phyloP scores from a whole-genome alignment of 2,113 vertebrate species.

The Ailurus styani region DNA sequence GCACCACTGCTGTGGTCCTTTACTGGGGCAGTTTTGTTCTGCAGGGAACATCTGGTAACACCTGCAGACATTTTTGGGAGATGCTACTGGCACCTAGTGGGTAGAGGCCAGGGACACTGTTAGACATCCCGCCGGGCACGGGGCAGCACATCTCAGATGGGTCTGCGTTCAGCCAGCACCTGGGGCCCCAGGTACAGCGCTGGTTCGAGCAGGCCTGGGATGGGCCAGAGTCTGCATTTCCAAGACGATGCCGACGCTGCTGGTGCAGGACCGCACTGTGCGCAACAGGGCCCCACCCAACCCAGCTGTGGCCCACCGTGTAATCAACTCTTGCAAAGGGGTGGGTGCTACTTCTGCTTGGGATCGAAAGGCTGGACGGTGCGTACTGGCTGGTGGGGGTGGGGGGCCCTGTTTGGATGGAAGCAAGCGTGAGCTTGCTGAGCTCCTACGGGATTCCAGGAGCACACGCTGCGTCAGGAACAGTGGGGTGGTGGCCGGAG shows the following conservation, averaged over 20 bases:
- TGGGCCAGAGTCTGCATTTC: background rate
- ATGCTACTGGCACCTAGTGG: background rate
- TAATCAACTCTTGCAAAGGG: rapidly evolving
- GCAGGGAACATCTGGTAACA: background rate
- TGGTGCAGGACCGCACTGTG: background rate
- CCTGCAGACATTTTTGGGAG: background rate
- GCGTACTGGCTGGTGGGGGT: background rate
- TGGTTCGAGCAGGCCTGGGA: background rate
- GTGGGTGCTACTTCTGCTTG: background rate
- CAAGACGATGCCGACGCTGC: rapidly evolving
- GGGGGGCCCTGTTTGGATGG: background rate
- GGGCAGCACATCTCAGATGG: rapidly evolving
- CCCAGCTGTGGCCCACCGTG: background rate
- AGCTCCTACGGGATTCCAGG: background rate
- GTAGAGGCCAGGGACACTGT: background rate
- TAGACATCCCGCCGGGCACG: too few relatives aligned
- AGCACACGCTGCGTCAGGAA: background rate
- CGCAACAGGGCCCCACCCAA: background rate
- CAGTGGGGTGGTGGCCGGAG: background rate
- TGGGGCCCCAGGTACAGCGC: rapidly evolving
- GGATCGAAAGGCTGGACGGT: background rate
- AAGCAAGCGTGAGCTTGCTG: background rate
- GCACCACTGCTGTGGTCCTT: background rate
- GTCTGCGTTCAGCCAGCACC: rapidly evolving
- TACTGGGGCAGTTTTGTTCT: too few relatives aligned